Evolutionary conservation across 2,113 vertebrate genomes (phyloP), one percentile per base, ranked within the genome.

Genomic region (Vicugna pacos): DNA sequence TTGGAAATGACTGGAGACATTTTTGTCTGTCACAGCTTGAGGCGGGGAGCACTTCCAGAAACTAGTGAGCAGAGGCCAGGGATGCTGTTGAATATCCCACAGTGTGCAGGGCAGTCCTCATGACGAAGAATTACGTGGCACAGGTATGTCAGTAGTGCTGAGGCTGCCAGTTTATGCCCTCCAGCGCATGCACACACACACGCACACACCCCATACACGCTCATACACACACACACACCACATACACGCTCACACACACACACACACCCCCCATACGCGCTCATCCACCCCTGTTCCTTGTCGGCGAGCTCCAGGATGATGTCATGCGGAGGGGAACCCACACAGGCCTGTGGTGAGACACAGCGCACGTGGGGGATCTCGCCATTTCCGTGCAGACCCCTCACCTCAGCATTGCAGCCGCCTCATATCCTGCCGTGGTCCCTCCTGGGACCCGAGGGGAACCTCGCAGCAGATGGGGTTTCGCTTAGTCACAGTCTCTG

Each of bases 381-480:
- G 67, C 96, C 83, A n/a, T 98, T 98, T 98, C 98, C 98, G 95
- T 62, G 83, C 96, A 98, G 42, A 98, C 92, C 95, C 94, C 7
- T 97, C 98, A 98, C 97, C 97, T 98, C 96, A 50, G 83, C 7
- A 24, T n/a, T 24, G 95, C 98, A 89, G 96, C 98, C 95, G 79
- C 94, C 98, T 99, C 98, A 99, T 98, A 98, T 99, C 98, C 98
- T 98, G 98, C 14, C 70, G 96, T 62, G 73, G 92, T 86, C 91
- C 9, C 98, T 97, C 87, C 88, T 91, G 98, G 98, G 98, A 98
- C 72, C 64, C 62, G 65, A 97, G 96, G 97, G 88, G 98, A 98
- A 98, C 97, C 98, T 98, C 97, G 42, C 87, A 97, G 98, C 98
- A 98, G 98, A 98, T 98, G 98, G 98, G 97, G 96, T 98, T 98